Evolutionary conservation across 2,797 vertebrate genomes (phyloP).

Genomic region (Gymnoscopelus microlampas): DNA sequence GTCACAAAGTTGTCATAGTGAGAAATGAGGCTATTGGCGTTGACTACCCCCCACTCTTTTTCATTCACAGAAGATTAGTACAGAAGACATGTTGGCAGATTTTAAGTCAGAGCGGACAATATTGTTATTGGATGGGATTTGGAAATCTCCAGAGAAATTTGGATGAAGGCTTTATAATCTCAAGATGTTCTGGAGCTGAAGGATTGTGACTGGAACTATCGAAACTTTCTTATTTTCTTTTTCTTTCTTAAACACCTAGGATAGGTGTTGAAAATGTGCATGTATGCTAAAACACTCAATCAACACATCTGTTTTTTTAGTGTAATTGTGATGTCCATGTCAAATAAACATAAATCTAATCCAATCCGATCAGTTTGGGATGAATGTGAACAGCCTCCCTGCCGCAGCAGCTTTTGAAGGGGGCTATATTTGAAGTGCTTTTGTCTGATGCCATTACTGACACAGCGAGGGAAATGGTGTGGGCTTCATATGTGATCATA

Average conservation of each 20-base stretch:
- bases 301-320: too few species aligned
- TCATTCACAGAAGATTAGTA: conserved; percentile 10
- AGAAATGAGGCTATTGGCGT: conserved; percentile 37
- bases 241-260: too few species aligned
- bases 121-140: conserved; percentile 4
- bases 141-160: conserved; percentile 13
- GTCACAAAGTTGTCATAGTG: conserved; percentile 32
- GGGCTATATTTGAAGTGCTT: conserved; percentile 54
- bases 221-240: too few species aligned
- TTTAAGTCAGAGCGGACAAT: conserved; percentile 10
- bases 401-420: conserved; percentile 31
- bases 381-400: conserved; percentile 15
- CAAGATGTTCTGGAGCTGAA: not conserved
- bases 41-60: conserved; percentile 29
- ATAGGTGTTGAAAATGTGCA: conserved; percentile 6
- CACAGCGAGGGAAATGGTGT: conserved; percentile 34
- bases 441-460: conserved; percentile 53
- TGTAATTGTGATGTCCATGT: too few species aligned
- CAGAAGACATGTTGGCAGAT: not conserved
- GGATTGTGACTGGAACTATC: conserved; percentile 2
- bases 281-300: not conserved
- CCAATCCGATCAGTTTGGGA: conserved; percentile 1
- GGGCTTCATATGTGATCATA: conserved; percentile 42
- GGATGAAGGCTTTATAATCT: conserved; percentile 32
- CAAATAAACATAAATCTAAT: too few species aligned